Evolutionary conservation across 1,140 invertebrate species (phyloP).

Genomic region (Diploscapter pachys): DNA sequence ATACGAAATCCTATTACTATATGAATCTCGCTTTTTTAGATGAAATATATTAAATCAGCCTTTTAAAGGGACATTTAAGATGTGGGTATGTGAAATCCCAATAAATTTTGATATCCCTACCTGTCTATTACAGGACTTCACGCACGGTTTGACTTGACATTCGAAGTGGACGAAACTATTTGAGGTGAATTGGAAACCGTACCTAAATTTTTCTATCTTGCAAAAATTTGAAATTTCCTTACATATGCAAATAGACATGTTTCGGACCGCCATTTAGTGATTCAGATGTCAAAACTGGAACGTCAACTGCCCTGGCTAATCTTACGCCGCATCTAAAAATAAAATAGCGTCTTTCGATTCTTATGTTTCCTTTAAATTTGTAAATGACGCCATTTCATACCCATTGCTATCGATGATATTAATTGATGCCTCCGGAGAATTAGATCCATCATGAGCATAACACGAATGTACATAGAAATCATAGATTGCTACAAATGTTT

Average conservation of each 20-base stretch:
- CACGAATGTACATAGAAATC: slow-evolving; percentile 42
- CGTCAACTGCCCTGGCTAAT: slow-evolving; percentile 33
- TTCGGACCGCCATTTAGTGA: slow-evolving; percentile 33
- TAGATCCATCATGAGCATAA: slow-evolving; percentile 36
- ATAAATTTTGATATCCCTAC: neutral
- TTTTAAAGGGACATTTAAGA: slow-evolving; percentile 6
- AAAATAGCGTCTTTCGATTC: neutral
- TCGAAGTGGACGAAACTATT: slow-evolving; percentile 34
- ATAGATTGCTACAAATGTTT: slow-evolving; percentile 34
- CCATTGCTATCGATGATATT: slow-evolving; percentile 39
- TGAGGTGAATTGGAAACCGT: slow-evolving; percentile 39
- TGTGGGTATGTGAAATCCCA: neutral
- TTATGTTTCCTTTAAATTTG: neutral
- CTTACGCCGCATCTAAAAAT: slow-evolving; percentile 33
- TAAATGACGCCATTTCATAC: slow-evolving; percentile 2
- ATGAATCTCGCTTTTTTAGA: neutral
- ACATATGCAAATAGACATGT: slow-evolving; percentile 42
- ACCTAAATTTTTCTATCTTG: slow-evolving; percentile 2
- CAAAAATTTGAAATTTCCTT: neutral
- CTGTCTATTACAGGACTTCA: slow-evolving; percentile 33
- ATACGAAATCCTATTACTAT: neutral
- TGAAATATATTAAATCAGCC: neutral
- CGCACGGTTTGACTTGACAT: slow-evolving; percentile 37
- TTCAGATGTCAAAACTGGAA: slow-evolving; percentile 28
- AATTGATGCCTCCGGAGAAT: slow-evolving; percentile 34